Evolutionary conservation across 2,113 vertebrate genomes (phyloP), one percentile per base, ranked within the genome.

Genomic region (Geococcyx californianus): DNA sequence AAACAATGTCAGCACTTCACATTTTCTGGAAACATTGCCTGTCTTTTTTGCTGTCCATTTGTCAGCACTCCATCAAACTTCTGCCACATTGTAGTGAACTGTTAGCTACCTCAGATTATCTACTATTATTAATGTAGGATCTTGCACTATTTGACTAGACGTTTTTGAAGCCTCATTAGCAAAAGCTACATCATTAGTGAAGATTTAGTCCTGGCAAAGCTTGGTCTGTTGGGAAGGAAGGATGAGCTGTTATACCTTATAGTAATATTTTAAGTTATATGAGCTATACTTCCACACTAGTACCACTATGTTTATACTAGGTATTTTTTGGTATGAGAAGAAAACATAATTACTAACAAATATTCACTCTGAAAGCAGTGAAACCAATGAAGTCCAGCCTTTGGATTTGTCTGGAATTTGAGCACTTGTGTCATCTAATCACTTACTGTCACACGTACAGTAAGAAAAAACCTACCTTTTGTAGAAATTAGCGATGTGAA

Each of bases 1-100:
- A 94, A 96, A 88, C 55, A 38, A 66, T 88, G 76, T 85, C 72
- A 86, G 49, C 87, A 87, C 84, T 87, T 72, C 77, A 72, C 78
- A 64, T 95, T 90, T 94, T 93, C 79, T 94, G 83, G 86, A 95
- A 92, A 83, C 18, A 25, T 25, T 31, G 70, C 12, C 63, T 90
- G 63, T 45, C 67, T 52, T 80, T 94, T 93, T 94, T 94, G 75
- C 49, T 83, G 56, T 52, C 54, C 74, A 29, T 90, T 83, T 96
- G 72, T 95, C 94, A 93, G 59, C 80, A 81, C 73, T 87, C 59
- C 16, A 34, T 93, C 83, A 64, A 87, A 34, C 55, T 80, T 75
- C 76, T 92, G 73, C 92, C 68, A 74, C 5, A 2, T 64, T 49
- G 59, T 29, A 87, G 81, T 29, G 59, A 90, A 52, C 59, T 66